Conservation (phyloP, 2,797 vertebrate genomes). For the Typhlichthys eigenmanni region DNA sequence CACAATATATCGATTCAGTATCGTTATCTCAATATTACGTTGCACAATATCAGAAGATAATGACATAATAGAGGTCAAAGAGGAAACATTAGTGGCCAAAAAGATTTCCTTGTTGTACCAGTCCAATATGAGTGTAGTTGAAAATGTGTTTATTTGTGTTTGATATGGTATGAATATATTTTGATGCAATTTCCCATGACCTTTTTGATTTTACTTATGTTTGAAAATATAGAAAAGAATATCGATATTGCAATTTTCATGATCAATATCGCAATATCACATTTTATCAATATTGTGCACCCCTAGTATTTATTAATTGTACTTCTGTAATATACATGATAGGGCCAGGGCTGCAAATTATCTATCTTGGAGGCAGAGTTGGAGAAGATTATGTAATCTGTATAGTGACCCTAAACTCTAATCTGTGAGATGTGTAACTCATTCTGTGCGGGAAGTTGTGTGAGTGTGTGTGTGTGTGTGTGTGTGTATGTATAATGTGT, state of each 20-base stretch:
- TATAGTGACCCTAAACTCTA: constrained; percentile 76
- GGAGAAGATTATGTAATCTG: constrained; percentile 71
- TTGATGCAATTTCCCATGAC: no score
- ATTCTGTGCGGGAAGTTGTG: constrained; percentile 28
- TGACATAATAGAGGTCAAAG: neutral
- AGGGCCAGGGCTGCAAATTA: constrained; percentile 48
- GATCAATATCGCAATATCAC: no score
- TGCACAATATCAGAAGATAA: no score
- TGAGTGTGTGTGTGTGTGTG: constrained; percentile 12
- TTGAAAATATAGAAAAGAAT: no score
- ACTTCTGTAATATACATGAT: constrained; percentile 48
- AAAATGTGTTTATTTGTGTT: constrained; percentile 14
- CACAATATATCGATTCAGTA: no score
- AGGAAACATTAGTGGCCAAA: no score
- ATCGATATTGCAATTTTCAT: no score
- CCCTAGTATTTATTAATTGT: constrained; percentile 11
- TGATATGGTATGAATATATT: neutral
- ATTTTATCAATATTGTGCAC: no score
- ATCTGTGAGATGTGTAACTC: constrained; percentile 67
- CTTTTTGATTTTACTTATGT: no score
- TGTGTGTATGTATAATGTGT: constrained; percentile 33
- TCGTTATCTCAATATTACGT: no score
- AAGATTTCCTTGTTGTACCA: neutral
- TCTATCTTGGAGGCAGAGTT: constrained; percentile 57
- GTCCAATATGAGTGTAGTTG: neutral